Base-by-base conservation (phyloP, 2,113 vertebrate species). In the Gavialis gangeticus region DNA sequence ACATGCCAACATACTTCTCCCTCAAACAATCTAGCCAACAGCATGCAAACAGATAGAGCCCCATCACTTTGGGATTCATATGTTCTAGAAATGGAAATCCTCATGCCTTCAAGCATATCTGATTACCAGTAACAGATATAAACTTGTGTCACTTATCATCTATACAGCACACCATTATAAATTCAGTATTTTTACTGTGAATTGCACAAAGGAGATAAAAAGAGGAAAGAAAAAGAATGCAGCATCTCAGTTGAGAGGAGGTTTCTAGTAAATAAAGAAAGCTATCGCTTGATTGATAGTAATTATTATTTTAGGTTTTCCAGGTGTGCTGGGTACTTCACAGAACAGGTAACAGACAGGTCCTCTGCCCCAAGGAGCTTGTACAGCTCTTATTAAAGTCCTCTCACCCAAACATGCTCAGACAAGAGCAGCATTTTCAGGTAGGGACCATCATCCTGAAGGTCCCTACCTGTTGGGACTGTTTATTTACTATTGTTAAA, bases 71-170 rank as follows among this genome's bases (percentile, higher is more conserved):
- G 27, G 66, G 84, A 91, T 87, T 94, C 63, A 69, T 1, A 0
- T 16, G 46, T 19, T 30, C 64, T 93, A 60, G 88, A 95, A 88
- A 71, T 10, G 90, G 90, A 87, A 91, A 59, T 69, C 46, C n/a
- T 85, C 73, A 63, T 7, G 37, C 77, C 78, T 87, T 13, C 56
- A 81, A 79, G 56, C 2, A 1, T 37, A 55, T 88, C 66, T 71
- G 62, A 87, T 34, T 6, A 2, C 71, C 79, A 89, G 1, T 6
- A 2, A 76, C 79, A 89, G 1, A 0, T 10, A 12, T 27, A 13
- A 86, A 6, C 5, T 88, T 79, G 46, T 90, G 24, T 62, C 81
- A 19, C 24, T 62, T 90, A 79, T n/a, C 30, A 87, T 27, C 82
- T 76, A 5, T 0, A 76, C 73, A 58, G 81, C 25, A 91, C 28